These are phyloP conservation scores for Semibalanus balanoides DNA, from an alignment of 1,140 invertebrate genomes.

Conservation along the genomic window DNA sequence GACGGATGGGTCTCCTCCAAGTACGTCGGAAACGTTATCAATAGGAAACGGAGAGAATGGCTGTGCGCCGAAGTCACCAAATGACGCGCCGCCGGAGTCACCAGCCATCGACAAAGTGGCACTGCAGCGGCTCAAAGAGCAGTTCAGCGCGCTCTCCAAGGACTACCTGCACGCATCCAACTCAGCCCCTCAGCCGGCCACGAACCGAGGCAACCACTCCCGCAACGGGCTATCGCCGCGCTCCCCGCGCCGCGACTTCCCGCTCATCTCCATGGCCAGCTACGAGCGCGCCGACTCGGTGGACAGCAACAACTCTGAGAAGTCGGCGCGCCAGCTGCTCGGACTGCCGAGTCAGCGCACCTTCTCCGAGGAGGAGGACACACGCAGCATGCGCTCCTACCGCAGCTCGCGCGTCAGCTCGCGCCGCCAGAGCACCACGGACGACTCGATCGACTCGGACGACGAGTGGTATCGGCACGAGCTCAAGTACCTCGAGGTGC, in stretches of 20 bases:
- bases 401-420: conserved; percentile 71
- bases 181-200: too few species aligned
- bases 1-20: too few species aligned
- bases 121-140: too few species aligned
- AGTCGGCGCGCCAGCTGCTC: conserved; percentile 27
- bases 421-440: conserved; percentile 71
- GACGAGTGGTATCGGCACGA: conserved; percentile 89
- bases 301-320: not conserved
- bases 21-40: too few species aligned
- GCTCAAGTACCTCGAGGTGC: conserved; percentile 64
- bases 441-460: conserved; percentile 82
- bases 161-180: too few species aligned
- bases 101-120: too few species aligned
- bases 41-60: too few species aligned
- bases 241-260: not conserved
- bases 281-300: not conserved
- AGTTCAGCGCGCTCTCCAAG: too few species aligned
- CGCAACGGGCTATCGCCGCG: not conserved
- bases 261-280: not conserved
- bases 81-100: too few species aligned
- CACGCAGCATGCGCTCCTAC: conserved; percentile 67
- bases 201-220: too few species aligned
- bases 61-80: too few species aligned
- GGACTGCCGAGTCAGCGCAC: conserved; percentile 48
- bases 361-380: conserved; percentile 57